Conservation (phyloP, 1,140 invertebrate genomes). For the Aphelinus certus region DNA sequence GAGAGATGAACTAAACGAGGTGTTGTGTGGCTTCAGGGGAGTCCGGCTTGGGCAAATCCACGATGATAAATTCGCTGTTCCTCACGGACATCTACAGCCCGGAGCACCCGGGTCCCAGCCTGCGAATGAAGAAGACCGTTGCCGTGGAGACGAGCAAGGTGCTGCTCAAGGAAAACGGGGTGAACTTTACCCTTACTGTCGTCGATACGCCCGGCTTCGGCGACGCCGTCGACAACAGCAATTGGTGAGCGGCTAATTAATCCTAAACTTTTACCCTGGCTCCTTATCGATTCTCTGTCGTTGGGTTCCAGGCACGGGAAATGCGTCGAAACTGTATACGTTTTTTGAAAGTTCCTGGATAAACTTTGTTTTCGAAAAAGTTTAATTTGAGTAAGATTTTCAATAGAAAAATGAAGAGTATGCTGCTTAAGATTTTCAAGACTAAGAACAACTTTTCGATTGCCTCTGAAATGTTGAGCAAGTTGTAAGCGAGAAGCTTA, state of each 20-base stretch:
- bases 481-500: too few relatives aligned
- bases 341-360: too few relatives aligned
- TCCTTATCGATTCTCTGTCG: too few relatives aligned
- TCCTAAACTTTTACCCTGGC: too few relatives aligned
- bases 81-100: slow-evolving; percentile 94
- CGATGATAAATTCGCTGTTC: slow-evolving; percentile 99
- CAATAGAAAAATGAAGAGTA: too few relatives aligned
- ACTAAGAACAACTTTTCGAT: too few relatives aligned
- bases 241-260: slow-evolving; percentile 70
- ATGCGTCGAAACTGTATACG: too few relatives aligned
- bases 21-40: slow-evolving; percentile 74
- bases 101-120: slow-evolving; percentile 89
- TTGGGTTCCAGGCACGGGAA: too few relatives aligned
- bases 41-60: slow-evolving; percentile 97
- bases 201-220: slow-evolving; percentile 99
- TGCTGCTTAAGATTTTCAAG: too few relatives aligned
- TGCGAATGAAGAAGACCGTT: slow-evolving; percentile 91
- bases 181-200: slow-evolving; percentile 90
- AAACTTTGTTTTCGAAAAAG: too few relatives aligned
- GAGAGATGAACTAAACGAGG: neutral
- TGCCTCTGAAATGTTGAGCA: too few relatives aligned
- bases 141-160: slow-evolving; percentile 93
- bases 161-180: slow-evolving; percentile 89
- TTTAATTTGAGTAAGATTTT: too few relatives aligned
- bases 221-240: slow-evolving; percentile 97